A percentile compares a stretch with the other conserved stretches of the same genome.
phyloP scores from a whole-genome alignment of 2,888 invertebrate genomes.

The Cephus sareptanus region DNA sequence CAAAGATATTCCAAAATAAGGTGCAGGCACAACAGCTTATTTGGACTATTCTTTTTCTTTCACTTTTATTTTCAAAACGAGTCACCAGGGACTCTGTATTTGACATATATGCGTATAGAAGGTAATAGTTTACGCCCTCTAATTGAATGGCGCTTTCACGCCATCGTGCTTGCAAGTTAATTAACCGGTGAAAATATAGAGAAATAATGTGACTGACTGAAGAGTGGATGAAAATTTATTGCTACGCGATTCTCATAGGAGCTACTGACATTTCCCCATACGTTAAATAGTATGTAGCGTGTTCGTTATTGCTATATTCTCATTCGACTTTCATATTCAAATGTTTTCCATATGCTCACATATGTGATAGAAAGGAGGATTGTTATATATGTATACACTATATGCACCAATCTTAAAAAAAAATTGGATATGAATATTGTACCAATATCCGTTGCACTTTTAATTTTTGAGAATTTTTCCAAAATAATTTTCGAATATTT shows the following conservation, averaged over 20 bases:
- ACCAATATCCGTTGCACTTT: too few relatives aligned
- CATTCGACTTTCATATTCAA: background rate
- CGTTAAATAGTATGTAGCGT: background rate
- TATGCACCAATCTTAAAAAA: too few relatives aligned
- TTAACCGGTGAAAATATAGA: background rate
- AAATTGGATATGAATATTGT: too few relatives aligned
- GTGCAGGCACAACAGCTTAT: background rate
- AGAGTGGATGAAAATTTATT: background rate
- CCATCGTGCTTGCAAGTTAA: background rate
- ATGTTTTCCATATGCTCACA: background rate
- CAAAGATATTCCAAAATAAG: background rate
- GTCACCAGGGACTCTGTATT: background rate
- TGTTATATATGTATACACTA: background rate
- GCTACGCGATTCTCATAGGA: background rate
- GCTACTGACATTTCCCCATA: background rate
- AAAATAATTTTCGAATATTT: too few relatives aligned
- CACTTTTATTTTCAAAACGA: background rate
- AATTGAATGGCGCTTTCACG: background rate
- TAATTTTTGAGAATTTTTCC: too few relatives aligned
- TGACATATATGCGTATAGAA: background rate
- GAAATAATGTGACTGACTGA: background rate
- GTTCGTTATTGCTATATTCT: background rate
- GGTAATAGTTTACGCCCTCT: background rate
- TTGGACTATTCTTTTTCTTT: too few relatives aligned
- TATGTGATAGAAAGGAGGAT: background rate